Percentiles rank a stretch among this genome's conserved stretches.
Conservation (phyloP, 2,797 vertebrate genomes). For the Chanos chanos region DNA sequence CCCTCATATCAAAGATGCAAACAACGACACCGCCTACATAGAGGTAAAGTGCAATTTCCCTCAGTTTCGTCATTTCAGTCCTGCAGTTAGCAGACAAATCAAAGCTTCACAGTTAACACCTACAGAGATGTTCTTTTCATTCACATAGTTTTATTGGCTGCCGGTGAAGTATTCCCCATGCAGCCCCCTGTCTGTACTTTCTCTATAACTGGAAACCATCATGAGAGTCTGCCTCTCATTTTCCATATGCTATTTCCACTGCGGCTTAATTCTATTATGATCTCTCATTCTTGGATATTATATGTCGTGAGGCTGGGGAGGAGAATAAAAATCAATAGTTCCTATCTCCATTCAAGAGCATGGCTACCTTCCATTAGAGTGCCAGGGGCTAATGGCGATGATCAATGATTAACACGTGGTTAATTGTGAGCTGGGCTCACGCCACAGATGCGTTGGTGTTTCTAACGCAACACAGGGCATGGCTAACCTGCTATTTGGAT, state of each 20-base stretch:
- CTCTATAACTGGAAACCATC: neutral
- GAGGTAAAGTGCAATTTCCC: constrained; percentile 72
- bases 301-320: neutral
- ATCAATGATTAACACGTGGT: constrained; percentile 35
- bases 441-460: constrained; percentile 6
- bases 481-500: neutral
- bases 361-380: constrained; percentile 33
- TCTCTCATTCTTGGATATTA: constrained; percentile 16
- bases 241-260: neutral
- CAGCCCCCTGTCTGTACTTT: neutral
- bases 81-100: neutral
- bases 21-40: constrained; percentile 97
- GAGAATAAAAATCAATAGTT: constrained; percentile 33
- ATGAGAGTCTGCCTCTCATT: neutral
- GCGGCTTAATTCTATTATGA: constrained; percentile 20
- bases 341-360: constrained; percentile 8
- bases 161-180: neutral
- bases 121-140: constrained; percentile 2
- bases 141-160: neutral
- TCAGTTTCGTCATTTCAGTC: no score
- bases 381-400: constrained; percentile 10
- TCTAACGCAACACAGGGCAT: neutral
- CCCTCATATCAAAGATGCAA: constrained; percentile 97
- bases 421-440: constrained; percentile 29
- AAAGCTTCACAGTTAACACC: neutral